Evolutionary conservation across 2,888 invertebrate species (phyloP).

Genomic region (Drosophila gaucha): DNA sequence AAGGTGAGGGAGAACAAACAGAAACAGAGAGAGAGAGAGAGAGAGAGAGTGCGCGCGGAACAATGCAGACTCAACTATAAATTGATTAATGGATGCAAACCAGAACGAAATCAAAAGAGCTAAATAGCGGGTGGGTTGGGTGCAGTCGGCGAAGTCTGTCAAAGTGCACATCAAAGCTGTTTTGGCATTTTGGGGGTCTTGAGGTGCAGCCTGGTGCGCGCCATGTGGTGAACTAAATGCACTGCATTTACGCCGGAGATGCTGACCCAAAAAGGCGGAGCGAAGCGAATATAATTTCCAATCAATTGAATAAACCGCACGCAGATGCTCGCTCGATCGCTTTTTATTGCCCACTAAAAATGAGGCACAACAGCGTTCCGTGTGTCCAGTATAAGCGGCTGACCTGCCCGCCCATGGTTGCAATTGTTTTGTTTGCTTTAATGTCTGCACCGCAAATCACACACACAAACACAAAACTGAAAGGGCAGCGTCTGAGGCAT

Average conservation of each 20-base stretch:
- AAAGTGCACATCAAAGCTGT: constrained; percentile 68
- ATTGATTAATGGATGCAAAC: constrained; percentile 84
- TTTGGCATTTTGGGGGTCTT: constrained; percentile 30
- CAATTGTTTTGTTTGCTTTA: constrained; percentile 73
- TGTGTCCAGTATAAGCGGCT: constrained; percentile 27
- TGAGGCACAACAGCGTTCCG: constrained; percentile 45
- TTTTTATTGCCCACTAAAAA: constrained; percentile 78
- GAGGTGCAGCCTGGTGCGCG: constrained; percentile 59
- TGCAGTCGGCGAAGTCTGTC: constrained; percentile 15
- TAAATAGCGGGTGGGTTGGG: constrained; percentile 2
- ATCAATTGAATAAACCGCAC: constrained; percentile 75
- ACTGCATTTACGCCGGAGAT: constrained; percentile 24
- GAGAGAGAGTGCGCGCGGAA: constrained; percentile 13
- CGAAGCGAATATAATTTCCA: constrained; percentile 66
- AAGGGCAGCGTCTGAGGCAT: neutral
- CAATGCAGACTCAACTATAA: constrained; percentile 62
- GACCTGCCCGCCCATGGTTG: constrained; percentile 43
- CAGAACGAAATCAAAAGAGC: constrained; percentile 53
- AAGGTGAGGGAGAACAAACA: constrained; percentile 26
- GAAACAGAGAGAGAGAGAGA: neutral
- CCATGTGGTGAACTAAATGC: constrained; percentile 62
- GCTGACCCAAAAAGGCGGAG: constrained; percentile 63
- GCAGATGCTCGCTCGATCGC: constrained; percentile 44
- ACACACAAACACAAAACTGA: constrained; percentile 8
- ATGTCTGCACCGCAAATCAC: constrained; percentile 59